A percentile compares a stretch with the other conserved stretches of the same genome.
phyloP scores from a whole-genome alignment of 2,797 vertebrate genomes.

The Limosa lapponica region DNA sequence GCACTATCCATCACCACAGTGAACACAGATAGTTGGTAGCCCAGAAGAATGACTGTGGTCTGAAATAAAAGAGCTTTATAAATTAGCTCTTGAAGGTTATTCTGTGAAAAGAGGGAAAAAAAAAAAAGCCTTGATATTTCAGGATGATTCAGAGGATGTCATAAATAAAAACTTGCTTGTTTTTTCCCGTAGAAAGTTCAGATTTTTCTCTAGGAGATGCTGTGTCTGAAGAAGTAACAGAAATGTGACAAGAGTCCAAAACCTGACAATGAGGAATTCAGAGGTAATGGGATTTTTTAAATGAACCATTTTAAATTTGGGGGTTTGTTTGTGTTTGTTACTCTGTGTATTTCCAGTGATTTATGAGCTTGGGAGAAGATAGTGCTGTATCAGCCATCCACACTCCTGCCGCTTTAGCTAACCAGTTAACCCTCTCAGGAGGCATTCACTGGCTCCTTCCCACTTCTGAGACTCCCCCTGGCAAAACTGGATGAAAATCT shows the following conservation, averaged over 20 bases:
- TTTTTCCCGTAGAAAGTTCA: neutral
- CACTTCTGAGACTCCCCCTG: neutral
- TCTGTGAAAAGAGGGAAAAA: neutral
- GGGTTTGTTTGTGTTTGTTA: neutral
- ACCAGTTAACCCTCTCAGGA: neutral
- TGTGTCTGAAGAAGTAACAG: neutral
- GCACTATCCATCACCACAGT: neutral
- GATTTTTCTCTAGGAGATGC: neutral
- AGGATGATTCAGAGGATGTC: slow-evolving; percentile 14
- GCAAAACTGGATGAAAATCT: neutral
- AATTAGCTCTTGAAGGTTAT: slow-evolving; percentile 27
- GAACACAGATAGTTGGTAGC: neutral
- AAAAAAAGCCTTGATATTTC: neutral
- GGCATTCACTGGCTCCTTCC: neutral
- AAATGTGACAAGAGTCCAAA: neutral
- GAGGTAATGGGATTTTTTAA: neutral
- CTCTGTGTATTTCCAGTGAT: neutral
- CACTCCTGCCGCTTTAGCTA: neutral
- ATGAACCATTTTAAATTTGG: neutral
- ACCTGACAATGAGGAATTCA: neutral
- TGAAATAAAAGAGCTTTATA: slow-evolving; percentile 33
- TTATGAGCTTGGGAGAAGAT: neutral
- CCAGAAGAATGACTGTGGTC: neutral
- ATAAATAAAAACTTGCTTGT: slow-evolving; percentile 21
- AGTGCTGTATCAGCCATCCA: neutral